Percentiles rank a stretch among this genome's conserved stretches.
These are phyloP conservation scores for Homarus americanus DNA, from an alignment of 1,140 invertebrate species.

Conservation along the genomic window DNA sequence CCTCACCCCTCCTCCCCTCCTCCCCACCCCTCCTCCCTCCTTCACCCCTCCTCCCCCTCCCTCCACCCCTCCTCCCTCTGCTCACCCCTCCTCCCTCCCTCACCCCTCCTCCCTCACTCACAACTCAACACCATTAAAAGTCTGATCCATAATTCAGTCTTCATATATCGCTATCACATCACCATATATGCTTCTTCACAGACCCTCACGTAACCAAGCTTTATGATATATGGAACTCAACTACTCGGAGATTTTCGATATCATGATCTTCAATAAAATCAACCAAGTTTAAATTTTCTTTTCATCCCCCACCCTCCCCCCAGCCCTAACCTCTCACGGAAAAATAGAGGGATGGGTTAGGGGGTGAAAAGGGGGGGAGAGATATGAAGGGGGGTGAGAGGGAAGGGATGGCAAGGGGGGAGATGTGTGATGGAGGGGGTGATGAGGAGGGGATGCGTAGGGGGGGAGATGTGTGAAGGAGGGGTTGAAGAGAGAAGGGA, in stretches of 20 bases:
- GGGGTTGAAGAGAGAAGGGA: too few species aligned
- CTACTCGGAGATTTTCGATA: not conserved
- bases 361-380: too few species aligned
- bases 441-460: not conserved
- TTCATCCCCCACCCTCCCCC: too few species aligned
- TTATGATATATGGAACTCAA: too few species aligned
- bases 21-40: not conserved
- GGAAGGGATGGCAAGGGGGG: too few species aligned
- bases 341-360: too few species aligned
- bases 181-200: not conserved
- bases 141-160: not conserved
- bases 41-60: not conserved
- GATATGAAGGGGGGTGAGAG: too few species aligned
- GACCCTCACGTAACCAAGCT: too few species aligned
- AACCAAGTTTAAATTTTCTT: conserved; percentile 8
- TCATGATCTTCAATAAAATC: conserved; percentile 18
- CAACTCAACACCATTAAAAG: not conserved
- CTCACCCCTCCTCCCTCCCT: not conserved
- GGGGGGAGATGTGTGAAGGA: too few species aligned
- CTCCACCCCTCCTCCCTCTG: not conserved
- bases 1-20: not conserved
- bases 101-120: not conserved
- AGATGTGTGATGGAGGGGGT: not conserved
- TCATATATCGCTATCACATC: not conserved
- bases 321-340: too few species aligned